Evolutionary conservation across 1,140 invertebrate species (phyloP), one percentile per base, ranked within the genome.

Genomic region (Acyrthosiphon pisum): DNA sequence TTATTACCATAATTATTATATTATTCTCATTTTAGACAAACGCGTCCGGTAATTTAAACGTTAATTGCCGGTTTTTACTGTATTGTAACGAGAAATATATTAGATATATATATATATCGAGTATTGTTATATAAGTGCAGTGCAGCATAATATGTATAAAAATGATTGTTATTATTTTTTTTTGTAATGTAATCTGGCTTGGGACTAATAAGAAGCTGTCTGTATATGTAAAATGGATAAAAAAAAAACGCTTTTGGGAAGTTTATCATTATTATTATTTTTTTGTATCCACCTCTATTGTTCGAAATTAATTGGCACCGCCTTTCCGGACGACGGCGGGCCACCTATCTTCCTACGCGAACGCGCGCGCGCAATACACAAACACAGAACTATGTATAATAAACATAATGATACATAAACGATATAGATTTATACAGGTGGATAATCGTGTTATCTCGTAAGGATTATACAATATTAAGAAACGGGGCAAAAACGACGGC

Each of bases 291-390:
- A 56, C 46, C 46, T 50, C 91, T 41, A 90, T 90, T 90, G 53
- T 90, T 90, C 26, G 48, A 48, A 90, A 92, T 92, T 92, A 92
- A 92, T 92, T 92, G 91, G 68, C 76, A 53, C 91, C 91, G 91
- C 91, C 91, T 92, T n/a, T 83, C 35, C 22, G 50, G 30, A n/a
- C 44, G 20, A 53, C n/a, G 48, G 3, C 44, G 76, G 44, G 91
- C 91, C 91, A 92, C 76, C 91, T 83, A 53, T 56, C 87, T 50
- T n/a, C 86, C 87, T 53, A 56, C 35, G 35, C 37, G 22, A 37
- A 37, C 35, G 88, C 50, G 88, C 46, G 30, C 35, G 35, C 50
- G 50, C 46, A 22, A 87, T 30, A 14, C 30, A 46, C 44, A 87
- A 11, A 44, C 44, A 46, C 41, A 46, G 7, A 84, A 23, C 83